Conservation (phyloP, 2,888 invertebrate genomes). For the Pinctada fucata region DNA sequence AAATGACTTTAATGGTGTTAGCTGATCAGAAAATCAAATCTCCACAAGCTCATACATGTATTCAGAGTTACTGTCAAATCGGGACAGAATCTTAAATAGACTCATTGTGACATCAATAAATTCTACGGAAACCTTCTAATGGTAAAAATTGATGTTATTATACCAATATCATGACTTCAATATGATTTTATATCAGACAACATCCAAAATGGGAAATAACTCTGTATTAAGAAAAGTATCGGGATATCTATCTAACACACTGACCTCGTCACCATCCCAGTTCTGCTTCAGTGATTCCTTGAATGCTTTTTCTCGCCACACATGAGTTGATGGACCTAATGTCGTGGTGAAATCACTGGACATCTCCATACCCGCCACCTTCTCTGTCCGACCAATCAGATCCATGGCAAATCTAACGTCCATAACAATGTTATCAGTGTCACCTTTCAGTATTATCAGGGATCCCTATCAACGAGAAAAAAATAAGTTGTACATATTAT, state of each 20-base stretch:
- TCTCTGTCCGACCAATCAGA: conserved; percentile 44
- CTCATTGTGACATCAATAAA: too few species aligned
- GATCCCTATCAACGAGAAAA: conserved; percentile 9
- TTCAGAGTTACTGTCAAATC: too few species aligned
- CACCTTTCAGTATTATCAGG: conserved; percentile 24
- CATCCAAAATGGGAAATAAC: too few species aligned
- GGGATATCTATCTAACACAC: not conserved
- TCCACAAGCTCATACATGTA: too few species aligned
- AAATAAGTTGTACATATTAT: not conserved
- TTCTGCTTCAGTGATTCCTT: conserved; percentile 28
- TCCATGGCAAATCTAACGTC: conserved; percentile 40
- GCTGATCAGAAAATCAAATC: too few species aligned
- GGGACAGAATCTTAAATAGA: too few species aligned
- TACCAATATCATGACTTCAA: too few species aligned
- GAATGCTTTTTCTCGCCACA: conserved; percentile 52
- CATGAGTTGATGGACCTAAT: conserved; percentile 52
- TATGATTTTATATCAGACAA: too few species aligned
- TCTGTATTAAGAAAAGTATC: too few species aligned
- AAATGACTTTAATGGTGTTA: too few species aligned
- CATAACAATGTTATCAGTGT: conserved; percentile 36
- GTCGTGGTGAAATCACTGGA: conserved; percentile 44
- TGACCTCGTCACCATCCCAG: conserved; percentile 23
- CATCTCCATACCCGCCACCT: conserved; percentile 45
- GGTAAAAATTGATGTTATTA: too few species aligned
- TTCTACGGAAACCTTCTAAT: too few species aligned